Evolutionary conservation across 2,113 vertebrate species (phyloP).

Genomic region (Montifringilla adamsi): DNA sequence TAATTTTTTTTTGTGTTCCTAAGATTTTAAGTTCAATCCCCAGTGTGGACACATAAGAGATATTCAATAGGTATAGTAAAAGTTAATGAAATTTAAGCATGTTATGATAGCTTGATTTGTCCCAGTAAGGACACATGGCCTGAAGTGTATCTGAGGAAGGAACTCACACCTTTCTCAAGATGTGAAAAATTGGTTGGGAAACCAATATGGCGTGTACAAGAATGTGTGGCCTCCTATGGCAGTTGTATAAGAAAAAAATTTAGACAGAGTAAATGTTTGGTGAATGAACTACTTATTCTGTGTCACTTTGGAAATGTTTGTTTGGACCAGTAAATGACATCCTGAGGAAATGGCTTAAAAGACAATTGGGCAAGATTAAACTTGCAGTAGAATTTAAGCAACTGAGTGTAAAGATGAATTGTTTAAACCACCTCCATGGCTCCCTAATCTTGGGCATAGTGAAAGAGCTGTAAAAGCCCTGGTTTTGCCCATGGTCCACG

Average conservation of each 20-base stretch:
- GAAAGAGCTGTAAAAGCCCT: not conserved
- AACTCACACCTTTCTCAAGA: not conserved
- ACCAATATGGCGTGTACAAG: not conserved
- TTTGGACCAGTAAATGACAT: not conserved
- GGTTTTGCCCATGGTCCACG: not conserved
- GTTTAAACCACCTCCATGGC: not conserved
- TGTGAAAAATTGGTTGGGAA: not conserved
- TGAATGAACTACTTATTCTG: not conserved
- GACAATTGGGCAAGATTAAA: not conserved
- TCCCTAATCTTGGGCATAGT: not conserved
- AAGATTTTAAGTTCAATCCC: not conserved
- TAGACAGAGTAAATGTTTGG: not conserved
- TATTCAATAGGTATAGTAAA: not conserved
- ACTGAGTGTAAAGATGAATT: not conserved
- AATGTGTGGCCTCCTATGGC: not conserved
- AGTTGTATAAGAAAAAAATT: not conserved
- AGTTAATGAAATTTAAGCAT: not conserved
- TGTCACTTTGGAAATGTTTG: not conserved
- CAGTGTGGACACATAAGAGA: not conserved
- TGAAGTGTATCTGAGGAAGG: not conserved
- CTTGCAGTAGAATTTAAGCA: not conserved
- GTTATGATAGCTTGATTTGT: not conserved
- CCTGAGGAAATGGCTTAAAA: not conserved
- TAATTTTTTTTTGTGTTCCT: not conserved
- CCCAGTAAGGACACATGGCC: rapidly evolving